These are phyloP conservation scores for Heliocidaris tuberculata DNA, from an alignment of 35 echinoderm and acorn worm genomes.

Conservation along the genomic window DNA sequence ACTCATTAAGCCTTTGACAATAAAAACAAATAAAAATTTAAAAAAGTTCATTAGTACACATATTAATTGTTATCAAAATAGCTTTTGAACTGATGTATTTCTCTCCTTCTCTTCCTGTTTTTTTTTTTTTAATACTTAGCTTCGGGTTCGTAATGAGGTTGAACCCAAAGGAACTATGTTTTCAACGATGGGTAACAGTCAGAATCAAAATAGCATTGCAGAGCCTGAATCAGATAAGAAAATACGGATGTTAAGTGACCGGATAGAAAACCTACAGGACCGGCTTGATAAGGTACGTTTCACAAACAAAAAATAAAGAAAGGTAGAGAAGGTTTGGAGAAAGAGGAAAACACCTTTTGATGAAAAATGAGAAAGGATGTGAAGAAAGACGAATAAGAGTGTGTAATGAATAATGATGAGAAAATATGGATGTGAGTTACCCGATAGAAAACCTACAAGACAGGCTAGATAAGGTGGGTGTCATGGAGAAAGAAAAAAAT, in stretches of 20 bases:
- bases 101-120: not conserved
- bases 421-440: not conserved
- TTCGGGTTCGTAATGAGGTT: conserved; percentile 64
- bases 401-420: not conserved
- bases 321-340: not conserved
- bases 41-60: not conserved
- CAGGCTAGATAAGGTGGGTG: not conserved
- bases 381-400: not conserved
- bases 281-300: conserved; percentile 20
- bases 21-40: no score
- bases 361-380: not conserved
- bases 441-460: not conserved
- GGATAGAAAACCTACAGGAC: conserved; percentile 42
- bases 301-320: not conserved
- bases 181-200: conserved; percentile 52
- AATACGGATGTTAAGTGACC: conserved; percentile 34
- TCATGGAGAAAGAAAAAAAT: no score
- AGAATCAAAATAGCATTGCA: not conserved
- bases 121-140: not conserved
- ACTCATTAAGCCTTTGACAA: no score
- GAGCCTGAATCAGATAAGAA: not conserved
- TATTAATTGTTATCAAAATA: not conserved
- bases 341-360: no score
- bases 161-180: conserved; percentile 68
- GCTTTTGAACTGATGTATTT: not conserved